Evolutionary conservation across 1,140 invertebrate species (phyloP).

Genomic region (Trissolcus basalis): DNA sequence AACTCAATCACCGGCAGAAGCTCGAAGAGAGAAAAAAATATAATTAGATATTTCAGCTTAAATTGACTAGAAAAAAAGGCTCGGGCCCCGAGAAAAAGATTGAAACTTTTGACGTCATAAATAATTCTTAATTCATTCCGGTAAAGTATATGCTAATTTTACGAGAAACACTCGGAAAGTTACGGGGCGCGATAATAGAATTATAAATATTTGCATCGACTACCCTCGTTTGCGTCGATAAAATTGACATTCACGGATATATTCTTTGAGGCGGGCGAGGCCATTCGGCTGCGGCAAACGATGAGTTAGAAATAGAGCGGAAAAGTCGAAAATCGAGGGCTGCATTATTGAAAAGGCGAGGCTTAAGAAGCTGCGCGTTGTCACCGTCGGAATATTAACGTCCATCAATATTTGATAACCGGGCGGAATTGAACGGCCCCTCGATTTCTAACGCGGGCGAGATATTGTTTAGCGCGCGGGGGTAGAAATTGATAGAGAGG

Average conservation of each 20-base stretch:
- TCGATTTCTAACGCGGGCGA: conserved; percentile 59
- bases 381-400: conserved; percentile 56
- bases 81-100: conserved; percentile 12
- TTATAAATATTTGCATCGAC: conserved; percentile 61
- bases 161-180: conserved; percentile 50
- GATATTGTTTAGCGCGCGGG: conserved; percentile 63
- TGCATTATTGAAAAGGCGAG: conserved; percentile 66
- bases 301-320: conserved; percentile 56
- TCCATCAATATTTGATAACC: conserved; percentile 63
- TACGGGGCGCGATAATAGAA: conserved; percentile 58
- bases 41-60: conserved; percentile 52
- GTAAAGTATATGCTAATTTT: conserved; percentile 59
- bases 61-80: conserved; percentile 56
- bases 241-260: conserved; percentile 58
- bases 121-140: conserved; percentile 58
- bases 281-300: conserved; percentile 35
- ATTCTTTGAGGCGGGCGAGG: conserved; percentile 25
- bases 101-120: conserved; percentile 53
- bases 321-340: conserved; percentile 67
- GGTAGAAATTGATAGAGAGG: conserved; percentile 64
- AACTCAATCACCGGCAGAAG: conserved; percentile 46
- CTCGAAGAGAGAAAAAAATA: conserved; percentile 26
- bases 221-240: conserved; percentile 51
- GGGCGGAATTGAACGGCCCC: conserved; percentile 46
- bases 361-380: conserved; percentile 50